Evolutionary conservation across 1,140 invertebrate species (phyloP).

Genomic region (Camponotus pennsylvanicus): DNA sequence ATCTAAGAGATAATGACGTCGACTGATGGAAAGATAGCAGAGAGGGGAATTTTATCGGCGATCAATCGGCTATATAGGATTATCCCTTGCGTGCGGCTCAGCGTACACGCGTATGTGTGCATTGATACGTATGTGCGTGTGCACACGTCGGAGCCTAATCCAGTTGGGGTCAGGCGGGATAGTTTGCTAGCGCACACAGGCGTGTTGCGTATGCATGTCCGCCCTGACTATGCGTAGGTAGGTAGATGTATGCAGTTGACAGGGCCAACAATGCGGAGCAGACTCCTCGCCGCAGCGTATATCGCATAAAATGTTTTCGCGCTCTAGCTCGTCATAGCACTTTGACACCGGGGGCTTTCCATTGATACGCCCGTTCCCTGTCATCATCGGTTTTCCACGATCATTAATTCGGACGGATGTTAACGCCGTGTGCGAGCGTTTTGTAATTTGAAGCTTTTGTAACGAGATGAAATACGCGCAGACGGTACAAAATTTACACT

Average conservation of each 20-base stretch:
- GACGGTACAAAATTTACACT: slow-evolving; percentile 22
- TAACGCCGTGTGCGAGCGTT: slow-evolving; percentile 47
- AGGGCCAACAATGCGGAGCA: slow-evolving; percentile 76
- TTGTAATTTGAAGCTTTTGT: slow-evolving; percentile 63
- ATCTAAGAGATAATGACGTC: slow-evolving; percentile 62
- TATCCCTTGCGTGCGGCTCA: slow-evolving; percentile 63
- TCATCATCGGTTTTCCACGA: slow-evolving; percentile 36
- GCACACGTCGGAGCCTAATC: slow-evolving; percentile 73
- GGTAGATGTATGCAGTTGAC: slow-evolving; percentile 76
- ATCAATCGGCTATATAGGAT: slow-evolving; percentile 78
- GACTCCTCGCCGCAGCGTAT: slow-evolving; percentile 74
- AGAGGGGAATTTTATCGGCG: slow-evolving; percentile 73
- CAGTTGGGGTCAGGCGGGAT: slow-evolving; percentile 73
- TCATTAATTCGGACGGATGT: slow-evolving; percentile 53
- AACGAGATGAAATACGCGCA: slow-evolving; percentile 49
- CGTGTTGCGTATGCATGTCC: slow-evolving; percentile 13
- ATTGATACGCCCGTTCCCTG: slow-evolving; percentile 63
- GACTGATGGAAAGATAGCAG: slow-evolving; percentile 50
- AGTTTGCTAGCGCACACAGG: slow-evolving; percentile 65
- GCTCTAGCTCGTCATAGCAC: slow-evolving; percentile 63
- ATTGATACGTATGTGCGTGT: slow-evolving; percentile 11
- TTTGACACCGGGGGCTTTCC: slow-evolving; percentile 59
- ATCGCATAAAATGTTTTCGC: slow-evolving; percentile 75
- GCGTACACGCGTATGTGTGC: slow-evolving; percentile 1
- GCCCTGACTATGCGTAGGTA: slow-evolving; percentile 49